These are phyloP conservation scores for Criorhina ranunculi DNA, from an alignment of 2,888 invertebrate genomes.

Conservation along the genomic window DNA sequence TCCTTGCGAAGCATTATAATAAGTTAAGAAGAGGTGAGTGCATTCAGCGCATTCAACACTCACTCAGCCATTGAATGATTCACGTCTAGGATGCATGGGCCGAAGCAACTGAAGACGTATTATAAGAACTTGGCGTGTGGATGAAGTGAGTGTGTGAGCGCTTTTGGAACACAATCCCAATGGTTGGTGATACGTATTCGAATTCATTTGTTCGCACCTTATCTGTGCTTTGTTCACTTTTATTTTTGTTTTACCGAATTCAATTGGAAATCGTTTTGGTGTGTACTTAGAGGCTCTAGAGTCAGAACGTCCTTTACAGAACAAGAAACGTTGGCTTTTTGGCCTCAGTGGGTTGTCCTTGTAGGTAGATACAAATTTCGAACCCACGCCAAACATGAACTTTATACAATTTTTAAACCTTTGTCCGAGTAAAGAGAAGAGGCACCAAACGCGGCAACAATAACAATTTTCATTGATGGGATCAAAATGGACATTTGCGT, in stretches of 20 bases:
- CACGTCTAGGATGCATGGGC: constrained; percentile 61
- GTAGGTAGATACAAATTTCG: no score
- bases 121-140: constrained; percentile 14
- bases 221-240: constrained; percentile 49
- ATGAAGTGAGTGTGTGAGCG: constrained; percentile 21
- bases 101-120: constrained; percentile 31
- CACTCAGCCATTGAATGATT: constrained; percentile 73
- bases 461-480: no score
- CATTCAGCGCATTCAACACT: constrained; percentile 74
- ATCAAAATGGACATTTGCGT: no score
- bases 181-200: constrained; percentile 28
- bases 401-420: no score
- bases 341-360: no score
- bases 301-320: no score
- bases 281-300: constrained; percentile 35
- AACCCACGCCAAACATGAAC: no score
- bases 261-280: constrained; percentile 36
- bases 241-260: constrained; percentile 35
- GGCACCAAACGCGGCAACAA: no score
- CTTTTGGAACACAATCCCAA: constrained; percentile 17
- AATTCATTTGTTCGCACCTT: constrained; percentile 68
- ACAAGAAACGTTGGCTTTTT: no score
- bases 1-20: constrained; percentile 76
- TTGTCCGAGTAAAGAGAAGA: no score
- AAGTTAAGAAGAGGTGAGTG: constrained; percentile 76